These are phyloP conservation scores for Andrena fulva DNA, from an alignment of 2,888 invertebrate genomes.

Conservation along the genomic window DNA sequence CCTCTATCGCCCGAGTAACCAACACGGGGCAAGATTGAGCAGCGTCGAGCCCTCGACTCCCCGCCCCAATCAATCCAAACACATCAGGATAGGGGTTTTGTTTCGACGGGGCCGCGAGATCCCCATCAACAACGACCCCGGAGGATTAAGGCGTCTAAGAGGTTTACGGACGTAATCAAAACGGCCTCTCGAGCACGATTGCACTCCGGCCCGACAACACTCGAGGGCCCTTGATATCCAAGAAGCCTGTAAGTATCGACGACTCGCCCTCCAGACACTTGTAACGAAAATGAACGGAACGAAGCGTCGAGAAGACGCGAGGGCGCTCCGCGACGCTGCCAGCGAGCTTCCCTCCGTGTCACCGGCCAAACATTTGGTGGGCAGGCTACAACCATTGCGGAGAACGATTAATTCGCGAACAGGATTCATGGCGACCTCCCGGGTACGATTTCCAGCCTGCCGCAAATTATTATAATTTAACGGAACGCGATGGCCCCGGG, in stretches of 20 bases:
- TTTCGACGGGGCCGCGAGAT: background rate
- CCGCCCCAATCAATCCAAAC: background rate
- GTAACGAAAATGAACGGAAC: constrained; percentile 40
- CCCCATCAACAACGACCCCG: constrained; percentile 22
- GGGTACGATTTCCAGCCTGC: constrained; percentile 2
- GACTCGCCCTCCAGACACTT: constrained; percentile 29
- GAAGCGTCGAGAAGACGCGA: background rate
- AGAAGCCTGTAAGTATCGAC: constrained; percentile 52
- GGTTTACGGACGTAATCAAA: constrained; percentile 64
- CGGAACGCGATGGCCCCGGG: constrained; percentile 9
- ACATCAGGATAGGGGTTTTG: background rate
- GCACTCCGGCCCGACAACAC: constrained; percentile 47
- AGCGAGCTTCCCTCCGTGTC: background rate
- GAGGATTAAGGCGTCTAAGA: constrained; percentile 55
- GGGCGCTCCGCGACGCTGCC: background rate
- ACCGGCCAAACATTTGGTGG: background rate
- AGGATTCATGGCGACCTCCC: background rate
- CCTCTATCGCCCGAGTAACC: background rate
- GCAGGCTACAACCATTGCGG: background rate
- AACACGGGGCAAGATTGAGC: background rate
- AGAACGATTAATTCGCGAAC: constrained; percentile 33
- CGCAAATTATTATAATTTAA: constrained; percentile 46
- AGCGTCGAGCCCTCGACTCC: background rate
- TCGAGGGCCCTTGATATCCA: constrained; percentile 51
- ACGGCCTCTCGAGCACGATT: constrained; percentile 58